These are phyloP conservation scores for Turritopsis rubra DNA, from an alignment of 30 jellyfish, hydroid and myxozoan species.

Conservation along the genomic window DNA sequence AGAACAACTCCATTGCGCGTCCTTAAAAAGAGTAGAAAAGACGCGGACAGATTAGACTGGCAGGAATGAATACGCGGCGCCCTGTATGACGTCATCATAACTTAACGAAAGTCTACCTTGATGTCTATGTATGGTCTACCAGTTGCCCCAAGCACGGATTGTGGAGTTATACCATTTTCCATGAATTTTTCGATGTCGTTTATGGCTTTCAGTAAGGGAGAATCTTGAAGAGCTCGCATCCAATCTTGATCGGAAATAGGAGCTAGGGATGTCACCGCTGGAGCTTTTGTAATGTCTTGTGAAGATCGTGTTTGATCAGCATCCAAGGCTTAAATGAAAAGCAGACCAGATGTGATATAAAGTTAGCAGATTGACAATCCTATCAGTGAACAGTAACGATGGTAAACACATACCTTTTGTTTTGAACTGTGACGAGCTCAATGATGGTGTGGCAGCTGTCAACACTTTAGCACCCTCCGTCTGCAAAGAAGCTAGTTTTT, in stretches of 20 bases:
- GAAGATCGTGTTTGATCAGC: background rate
- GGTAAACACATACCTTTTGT: background rate
- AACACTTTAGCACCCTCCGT: conserved; percentile 37
- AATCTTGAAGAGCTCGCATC: conserved; percentile 59
- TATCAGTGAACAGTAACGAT: too few relatives aligned
- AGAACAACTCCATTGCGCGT: conserved; percentile 94
- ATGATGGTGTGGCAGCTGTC: conserved; percentile 29
- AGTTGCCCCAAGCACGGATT: conserved; percentile 84
- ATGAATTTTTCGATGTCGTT: conserved; percentile 82
- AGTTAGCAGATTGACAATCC: too few relatives aligned
- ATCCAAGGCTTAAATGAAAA: background rate
- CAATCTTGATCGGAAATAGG: conserved; percentile 84
- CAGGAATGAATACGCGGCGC: too few relatives aligned
- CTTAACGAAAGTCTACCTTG: too few relatives aligned
- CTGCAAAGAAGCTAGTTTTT: conserved; percentile 21
- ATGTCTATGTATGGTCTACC: conserved; percentile 88
- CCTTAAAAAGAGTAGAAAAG: conserved; percentile 38
- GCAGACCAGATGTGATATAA: too few relatives aligned
- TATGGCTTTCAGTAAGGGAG: conserved; percentile 86
- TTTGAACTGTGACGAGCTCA: conserved; percentile 22
- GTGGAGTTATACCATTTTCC: conserved; percentile 65
- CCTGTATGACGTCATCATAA: background rate
- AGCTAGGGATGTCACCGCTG: background rate
- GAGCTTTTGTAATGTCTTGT: background rate
- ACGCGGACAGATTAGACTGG: background rate